Conservation (phyloP, 2,797 vertebrate species). For the Artibeus jamaicensis region DNA sequence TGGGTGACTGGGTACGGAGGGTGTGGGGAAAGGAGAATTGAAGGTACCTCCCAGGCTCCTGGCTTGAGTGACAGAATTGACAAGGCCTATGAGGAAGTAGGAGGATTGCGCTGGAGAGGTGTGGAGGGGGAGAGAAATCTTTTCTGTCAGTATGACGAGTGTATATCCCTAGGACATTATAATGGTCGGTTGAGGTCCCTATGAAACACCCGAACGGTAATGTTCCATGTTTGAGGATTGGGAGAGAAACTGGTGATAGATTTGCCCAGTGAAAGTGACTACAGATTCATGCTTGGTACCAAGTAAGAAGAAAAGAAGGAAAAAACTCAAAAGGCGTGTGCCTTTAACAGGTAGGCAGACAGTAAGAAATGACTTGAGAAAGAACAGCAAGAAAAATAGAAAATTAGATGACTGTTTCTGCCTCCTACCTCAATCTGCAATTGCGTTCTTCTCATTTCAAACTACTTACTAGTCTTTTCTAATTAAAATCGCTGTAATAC, state of each 20-base stretch:
- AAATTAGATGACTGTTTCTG: background rate
- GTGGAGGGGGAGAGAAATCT: background rate
- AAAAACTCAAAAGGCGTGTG: background rate
- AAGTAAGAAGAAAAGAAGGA: background rate
- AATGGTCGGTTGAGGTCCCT: background rate
- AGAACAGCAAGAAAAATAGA: background rate
- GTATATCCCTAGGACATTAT: background rate
- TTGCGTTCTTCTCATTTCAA: background rate
- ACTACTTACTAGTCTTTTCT: background rate
- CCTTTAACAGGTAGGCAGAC: background rate
- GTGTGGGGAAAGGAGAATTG: background rate
- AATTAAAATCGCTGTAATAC: background rate
- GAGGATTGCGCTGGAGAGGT: background rate
- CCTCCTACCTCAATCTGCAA: background rate
- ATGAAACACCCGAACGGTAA: background rate
- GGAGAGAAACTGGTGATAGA: background rate
- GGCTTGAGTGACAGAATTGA: background rate
- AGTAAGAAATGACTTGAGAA: background rate
- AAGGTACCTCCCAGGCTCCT: background rate
- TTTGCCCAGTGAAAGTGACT: background rate
- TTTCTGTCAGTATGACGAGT: background rate
- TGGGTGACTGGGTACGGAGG: background rate
- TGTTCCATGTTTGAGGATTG: background rate
- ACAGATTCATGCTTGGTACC: background rate
- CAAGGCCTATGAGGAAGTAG: background rate